Percentiles rank a stretch among this genome's conserved stretches.
Evolutionary conservation across 2,113 vertebrate species (phyloP).

Genomic region (Corydoras maculifer): DNA sequence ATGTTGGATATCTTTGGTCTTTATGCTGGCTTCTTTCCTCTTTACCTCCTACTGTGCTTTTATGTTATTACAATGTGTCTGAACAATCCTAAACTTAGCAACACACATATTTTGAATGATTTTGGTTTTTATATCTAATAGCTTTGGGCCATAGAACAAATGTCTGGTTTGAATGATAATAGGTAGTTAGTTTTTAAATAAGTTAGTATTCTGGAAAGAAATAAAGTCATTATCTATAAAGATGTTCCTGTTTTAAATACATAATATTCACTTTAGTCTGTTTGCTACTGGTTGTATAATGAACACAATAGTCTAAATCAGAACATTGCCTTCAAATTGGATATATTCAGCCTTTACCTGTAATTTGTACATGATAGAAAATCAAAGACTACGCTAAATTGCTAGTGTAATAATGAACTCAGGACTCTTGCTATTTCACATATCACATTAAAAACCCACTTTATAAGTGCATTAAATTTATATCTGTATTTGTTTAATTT

Average conservation of each 20-base stretch:
- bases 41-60: slow-evolving; percentile 27
- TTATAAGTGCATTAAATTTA: too few species aligned
- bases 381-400: slow-evolving; percentile 8
- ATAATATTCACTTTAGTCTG: too few species aligned
- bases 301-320: not conserved
- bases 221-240: not conserved
- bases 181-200: slow-evolving; percentile 13
- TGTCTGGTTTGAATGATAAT: not conserved
- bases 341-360: slow-evolving; percentile 29
- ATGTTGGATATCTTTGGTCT: slow-evolving; percentile 31
- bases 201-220: slow-evolving; percentile 10
- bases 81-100: slow-evolving; percentile 23
- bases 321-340: slow-evolving; percentile 37
- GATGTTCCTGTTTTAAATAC: too few species aligned
- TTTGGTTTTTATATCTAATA: slow-evolving; percentile 6
- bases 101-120: slow-evolving; percentile 19
- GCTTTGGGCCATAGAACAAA: slow-evolving; percentile 5
- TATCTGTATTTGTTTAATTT: too few species aligned
- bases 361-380: slow-evolving; percentile 11
- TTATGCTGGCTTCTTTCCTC: slow-evolving; percentile 35
- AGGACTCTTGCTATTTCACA: too few species aligned
- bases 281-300: too few species aligned
- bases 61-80: slow-evolving; percentile 23
- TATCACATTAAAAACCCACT: too few species aligned
- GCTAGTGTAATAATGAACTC: slow-evolving; percentile 11